phyloP scores from a whole-genome alignment of 2,797 vertebrate species.

The Taenioides sp. region DNA sequence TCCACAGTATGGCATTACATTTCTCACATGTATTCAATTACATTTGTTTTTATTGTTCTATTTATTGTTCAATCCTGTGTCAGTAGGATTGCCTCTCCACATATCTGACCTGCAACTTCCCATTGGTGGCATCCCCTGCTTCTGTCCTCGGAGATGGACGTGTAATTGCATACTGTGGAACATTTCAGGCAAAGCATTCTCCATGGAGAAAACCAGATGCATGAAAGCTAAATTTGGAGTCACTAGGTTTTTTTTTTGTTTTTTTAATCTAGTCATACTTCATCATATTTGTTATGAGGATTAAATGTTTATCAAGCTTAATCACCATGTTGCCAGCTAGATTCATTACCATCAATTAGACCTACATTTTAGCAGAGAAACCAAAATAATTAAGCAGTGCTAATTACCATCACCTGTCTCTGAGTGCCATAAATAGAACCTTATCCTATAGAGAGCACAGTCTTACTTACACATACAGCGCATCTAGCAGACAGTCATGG shows the following conservation, averaged over 20 bases:
- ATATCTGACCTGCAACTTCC: no score
- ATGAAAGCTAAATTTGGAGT: not conserved
- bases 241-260: no score
- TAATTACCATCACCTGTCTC: constrained; percentile 4
- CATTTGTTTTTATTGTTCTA: no score
- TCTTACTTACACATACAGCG: not conserved
- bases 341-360: not conserved
- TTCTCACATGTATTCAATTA: no score
- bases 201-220: no score
- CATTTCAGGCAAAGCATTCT: no score
- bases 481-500: constrained; percentile 19
- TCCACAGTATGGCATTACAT: no score
- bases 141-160: no score
- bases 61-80: no score
- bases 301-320: constrained; percentile 1
- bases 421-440: not conserved
- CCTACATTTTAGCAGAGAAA: not conserved
- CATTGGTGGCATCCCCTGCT: no score
- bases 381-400: constrained; percentile 10
- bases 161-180: no score
- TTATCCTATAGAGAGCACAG: not conserved
- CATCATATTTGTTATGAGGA: not conserved
- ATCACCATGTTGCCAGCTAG: not conserved
- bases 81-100: no score
- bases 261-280: not conserved